Percentiles rank a stretch among this genome's conserved stretches.
Conservation (phyloP, 1,140 invertebrate species). For the Thrips palmi region DNA sequence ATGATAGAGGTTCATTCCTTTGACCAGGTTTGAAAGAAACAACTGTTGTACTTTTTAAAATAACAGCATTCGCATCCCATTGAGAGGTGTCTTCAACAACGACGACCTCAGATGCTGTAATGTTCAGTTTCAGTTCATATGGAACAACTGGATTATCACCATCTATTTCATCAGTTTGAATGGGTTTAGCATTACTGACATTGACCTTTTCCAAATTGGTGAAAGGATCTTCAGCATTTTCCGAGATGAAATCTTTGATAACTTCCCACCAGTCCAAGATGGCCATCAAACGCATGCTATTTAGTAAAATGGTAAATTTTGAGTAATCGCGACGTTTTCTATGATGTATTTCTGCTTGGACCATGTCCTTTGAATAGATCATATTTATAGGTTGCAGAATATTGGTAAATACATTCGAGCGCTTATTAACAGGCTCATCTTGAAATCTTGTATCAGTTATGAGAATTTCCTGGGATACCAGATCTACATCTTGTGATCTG, state of each 20-base stretch:
- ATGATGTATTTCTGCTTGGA: constrained; percentile 75
- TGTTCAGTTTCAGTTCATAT: constrained; percentile 80
- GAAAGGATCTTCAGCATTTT: constrained; percentile 14
- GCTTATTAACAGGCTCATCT: constrained; percentile 44
- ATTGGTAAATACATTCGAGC: constrained; percentile 73
- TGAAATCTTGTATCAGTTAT: constrained; percentile 63
- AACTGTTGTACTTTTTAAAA: constrained; percentile 79
- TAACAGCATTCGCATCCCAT: constrained; percentile 83
- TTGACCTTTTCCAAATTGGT: constrained; percentile 4
- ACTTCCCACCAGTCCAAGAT: constrained; percentile 87
- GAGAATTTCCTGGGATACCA: constrained; percentile 82
- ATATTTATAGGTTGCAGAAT: constrained; percentile 59
- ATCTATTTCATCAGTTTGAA: not conserved
- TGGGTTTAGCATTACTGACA: not conserved
- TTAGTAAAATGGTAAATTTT: constrained; percentile 77
- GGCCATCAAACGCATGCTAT: constrained; percentile 89
- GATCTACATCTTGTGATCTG: constrained; percentile 75
- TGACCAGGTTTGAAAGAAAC: constrained; percentile 58
- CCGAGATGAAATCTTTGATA: constrained; percentile 57
- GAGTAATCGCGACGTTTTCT: constrained; percentile 44
- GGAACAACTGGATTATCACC: constrained; percentile 21
- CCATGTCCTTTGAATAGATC: constrained; percentile 17
- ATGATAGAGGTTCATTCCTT: constrained; percentile 56
- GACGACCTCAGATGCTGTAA: constrained; percentile 88
- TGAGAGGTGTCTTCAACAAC: constrained; percentile 77